Conservation (phyloP, 2,797 vertebrate genomes). For the Ctenopoma kingsleyae region DNA sequence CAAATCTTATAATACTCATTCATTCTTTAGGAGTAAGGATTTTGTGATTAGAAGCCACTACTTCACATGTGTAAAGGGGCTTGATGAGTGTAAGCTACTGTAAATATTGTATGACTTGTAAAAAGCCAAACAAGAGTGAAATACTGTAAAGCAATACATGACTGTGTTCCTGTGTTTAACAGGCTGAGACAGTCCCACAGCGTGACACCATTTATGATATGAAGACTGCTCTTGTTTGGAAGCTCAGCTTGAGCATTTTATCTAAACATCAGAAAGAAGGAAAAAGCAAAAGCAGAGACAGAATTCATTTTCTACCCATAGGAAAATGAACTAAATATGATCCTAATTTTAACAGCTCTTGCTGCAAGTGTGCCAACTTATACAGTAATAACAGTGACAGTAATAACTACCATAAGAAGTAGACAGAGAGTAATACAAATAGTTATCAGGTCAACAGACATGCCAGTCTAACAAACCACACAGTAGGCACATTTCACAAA, state of each 20-base stretch:
- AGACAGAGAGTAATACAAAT: conserved; percentile 49
- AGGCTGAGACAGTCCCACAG: conserved; percentile 6
- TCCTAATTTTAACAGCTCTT: conserved; percentile 69
- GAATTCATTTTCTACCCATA: conserved; percentile 59
- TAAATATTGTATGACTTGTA: conserved; percentile 1
- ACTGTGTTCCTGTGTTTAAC: conserved; percentile 12
- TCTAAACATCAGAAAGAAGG: conserved; percentile 16
- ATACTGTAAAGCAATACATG: background rate
- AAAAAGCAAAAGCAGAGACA: conserved; percentile 23
- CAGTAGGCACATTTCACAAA: conserved; percentile 47
- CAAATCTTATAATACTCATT: conserved; percentile 45
- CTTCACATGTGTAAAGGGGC: conserved; percentile 24
- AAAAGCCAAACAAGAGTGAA: background rate
- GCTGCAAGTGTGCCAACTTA: conserved; percentile 59
- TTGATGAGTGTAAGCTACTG: background rate
- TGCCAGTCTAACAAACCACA: conserved; percentile 48
- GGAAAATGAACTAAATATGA: conserved; percentile 63
- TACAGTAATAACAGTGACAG: conserved; percentile 21
- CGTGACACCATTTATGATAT: background rate
- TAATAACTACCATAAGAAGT: conserved; percentile 64
- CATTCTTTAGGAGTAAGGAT: conserved; percentile 63
- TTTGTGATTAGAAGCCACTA: conserved; percentile 46
- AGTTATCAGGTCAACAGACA: conserved; percentile 50
- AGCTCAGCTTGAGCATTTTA: conserved; percentile 21
- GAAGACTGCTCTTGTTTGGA: conserved; percentile 26